Conservation (phyloP, 2,888 invertebrate species). For the Automeris io region DNA sequence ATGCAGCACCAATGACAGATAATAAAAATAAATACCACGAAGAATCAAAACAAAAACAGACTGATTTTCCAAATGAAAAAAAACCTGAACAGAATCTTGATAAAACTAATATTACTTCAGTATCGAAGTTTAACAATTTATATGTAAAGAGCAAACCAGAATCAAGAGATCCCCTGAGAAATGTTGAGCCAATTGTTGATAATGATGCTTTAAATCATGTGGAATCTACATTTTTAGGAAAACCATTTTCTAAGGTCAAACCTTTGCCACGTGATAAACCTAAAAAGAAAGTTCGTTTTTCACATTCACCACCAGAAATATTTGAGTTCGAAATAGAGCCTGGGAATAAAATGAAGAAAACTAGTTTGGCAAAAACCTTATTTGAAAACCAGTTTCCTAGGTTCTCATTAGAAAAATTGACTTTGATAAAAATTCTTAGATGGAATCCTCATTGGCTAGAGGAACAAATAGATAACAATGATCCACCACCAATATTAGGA, state of each 20-base stretch:
- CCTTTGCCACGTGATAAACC: conserved; percentile 35
- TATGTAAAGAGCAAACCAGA: conserved; percentile 14
- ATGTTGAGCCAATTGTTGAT: conserved; percentile 38
- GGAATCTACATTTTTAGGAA: conserved; percentile 29
- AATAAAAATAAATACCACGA: conserved; percentile 9
- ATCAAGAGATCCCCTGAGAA: conserved; percentile 38
- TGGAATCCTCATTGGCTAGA: conserved; percentile 84
- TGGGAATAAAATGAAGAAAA: conserved; percentile 57
- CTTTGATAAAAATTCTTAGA: conserved; percentile 73
- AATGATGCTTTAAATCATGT: conserved; percentile 20
- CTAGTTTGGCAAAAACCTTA: conserved; percentile 43
- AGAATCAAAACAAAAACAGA: conserved; percentile 12
- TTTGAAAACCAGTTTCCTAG: conserved; percentile 44
- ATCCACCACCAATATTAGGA: conserved; percentile 75
- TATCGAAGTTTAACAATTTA: background rate
- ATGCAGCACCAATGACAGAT: conserved; percentile 6
- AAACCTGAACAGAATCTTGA: background rate
- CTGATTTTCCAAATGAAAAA: background rate
- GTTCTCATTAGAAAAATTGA: conserved; percentile 59
- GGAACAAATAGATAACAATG: conserved; percentile 64
- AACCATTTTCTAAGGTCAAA: conserved; percentile 49
- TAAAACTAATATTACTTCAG: background rate
- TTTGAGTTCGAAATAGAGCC: conserved; percentile 53
- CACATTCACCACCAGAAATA: conserved; percentile 35
- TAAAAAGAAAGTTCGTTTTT: conserved; percentile 53